Base-by-base conservation (phyloP, 2,888 invertebrate species). In the Odontomyia ornata region DNA sequence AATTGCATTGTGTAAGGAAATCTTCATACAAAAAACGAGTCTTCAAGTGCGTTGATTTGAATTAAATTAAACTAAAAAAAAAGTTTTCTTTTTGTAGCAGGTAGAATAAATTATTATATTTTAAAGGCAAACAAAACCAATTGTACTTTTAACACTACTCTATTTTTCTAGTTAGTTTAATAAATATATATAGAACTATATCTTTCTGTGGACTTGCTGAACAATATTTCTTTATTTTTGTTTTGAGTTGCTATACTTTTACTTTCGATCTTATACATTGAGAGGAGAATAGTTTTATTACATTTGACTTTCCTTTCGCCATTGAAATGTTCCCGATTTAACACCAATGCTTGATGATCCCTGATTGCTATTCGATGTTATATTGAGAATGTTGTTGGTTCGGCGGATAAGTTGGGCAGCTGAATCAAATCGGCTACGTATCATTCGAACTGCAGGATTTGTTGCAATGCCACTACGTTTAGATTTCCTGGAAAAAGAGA, bases 381-480 rank as follows among this genome's bases (percentile, higher is more conserved):
- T 80, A 76, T 79, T 80, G 52, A 87, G 82, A 80, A 87, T 87
- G 77, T 87, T 87, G 81, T 87, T 87, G 75, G 87, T 87, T 80
- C 87, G 83, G 25, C 87, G 83, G 77, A 87, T 86, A 4, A 87
- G 81, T 77, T 87, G 86, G n/a, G 87, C 87, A 21, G 87, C 87
- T 71, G 87, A 87, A 82, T 87, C 87, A 77, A 87, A 87, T 71
- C 87, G 86, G 76, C 86, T 87, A 75, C 87, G 85, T 80, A 95
- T 94, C 79, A 95, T 89, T 81, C 95, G 89, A 90, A 95, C 91
- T 76, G 95, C 95, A 15, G 95, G 95, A 84, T 95, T 95, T 1
- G 94, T 94, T 27, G 95, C 95, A 78, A 95, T 94, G 1, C 95
- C 95, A 83, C 95, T 95, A 77, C 95, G 89, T 87, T 95, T 95